A percentile compares a stretch with the other conserved stretches of the same genome.
phyloP scores from a whole-genome alignment of 1,140 invertebrate species.

The Grapholita molesta region DNA sequence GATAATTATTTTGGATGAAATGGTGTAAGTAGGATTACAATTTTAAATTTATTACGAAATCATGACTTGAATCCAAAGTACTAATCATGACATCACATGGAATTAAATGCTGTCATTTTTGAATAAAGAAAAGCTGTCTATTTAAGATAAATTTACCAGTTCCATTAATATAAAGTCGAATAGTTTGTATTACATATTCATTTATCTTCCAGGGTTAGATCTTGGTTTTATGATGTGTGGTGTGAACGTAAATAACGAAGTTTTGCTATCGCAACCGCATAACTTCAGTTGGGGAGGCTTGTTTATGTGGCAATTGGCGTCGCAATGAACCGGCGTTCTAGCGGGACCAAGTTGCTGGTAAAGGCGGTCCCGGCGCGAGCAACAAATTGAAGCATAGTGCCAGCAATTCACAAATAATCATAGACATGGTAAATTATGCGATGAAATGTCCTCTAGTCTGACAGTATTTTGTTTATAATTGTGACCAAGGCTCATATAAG shows the following conservation, averaged over 20 bases:
- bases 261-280: conserved; percentile 50
- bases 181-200: not conserved
- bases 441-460: conserved; percentile 50
- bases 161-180: not conserved
- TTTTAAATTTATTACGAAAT: not conserved
- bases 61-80: not conserved
- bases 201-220: not conserved
- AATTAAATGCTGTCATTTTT: too few relatives aligned
- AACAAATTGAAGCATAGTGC: conserved; percentile 59
- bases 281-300: conserved; percentile 47
- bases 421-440: conserved; percentile 51
- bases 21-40: not conserved
- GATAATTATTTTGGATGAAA: conserved; percentile 12
- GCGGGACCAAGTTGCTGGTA: conserved; percentile 45
- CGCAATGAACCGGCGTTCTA: conserved; percentile 50
- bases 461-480: conserved; percentile 50
- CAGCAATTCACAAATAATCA: conserved; percentile 64
- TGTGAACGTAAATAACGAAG: conserved; percentile 48
- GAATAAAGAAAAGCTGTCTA: not conserved
- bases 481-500: conserved; percentile 36
- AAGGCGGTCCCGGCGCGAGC: conserved; percentile 49
- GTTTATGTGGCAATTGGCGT: conserved; percentile 68
- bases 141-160: not conserved
- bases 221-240: conserved; percentile 36
- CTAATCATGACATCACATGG: too few relatives aligned